These are phyloP conservation scores for Desoria tigrina DNA, from an alignment of 2,888 invertebrate species.

Conservation along the genomic window DNA sequence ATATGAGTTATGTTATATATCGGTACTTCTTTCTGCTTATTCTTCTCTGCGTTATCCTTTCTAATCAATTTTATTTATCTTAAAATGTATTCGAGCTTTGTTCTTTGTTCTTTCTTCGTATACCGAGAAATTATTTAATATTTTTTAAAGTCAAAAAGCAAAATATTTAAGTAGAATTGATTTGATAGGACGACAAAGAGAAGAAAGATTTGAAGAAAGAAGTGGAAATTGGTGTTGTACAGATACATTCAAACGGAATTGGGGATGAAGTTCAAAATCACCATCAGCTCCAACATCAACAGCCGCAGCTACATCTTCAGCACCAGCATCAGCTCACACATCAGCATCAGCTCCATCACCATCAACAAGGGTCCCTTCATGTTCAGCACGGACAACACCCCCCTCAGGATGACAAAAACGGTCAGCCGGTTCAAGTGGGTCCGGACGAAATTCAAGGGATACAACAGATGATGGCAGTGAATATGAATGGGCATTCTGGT, in stretches of 20 bases:
- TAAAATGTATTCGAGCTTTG: no score
- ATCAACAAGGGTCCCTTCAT: conserved; percentile 9
- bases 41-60: conserved; percentile 7
- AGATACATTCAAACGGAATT: conserved; percentile 64
- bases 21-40: conserved; percentile 13
- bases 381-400: conserved; percentile 26
- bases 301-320: conserved; percentile 41
- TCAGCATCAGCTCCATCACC: conserved; percentile 32
- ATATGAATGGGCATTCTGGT: conserved; percentile 38
- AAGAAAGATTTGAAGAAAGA: conserved; percentile 55
- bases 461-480: conserved; percentile 50
- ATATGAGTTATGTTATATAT: background rate
- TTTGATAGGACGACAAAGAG: conserved; percentile 52
- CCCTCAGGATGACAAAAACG: conserved; percentile 49
- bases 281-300: conserved; percentile 41
- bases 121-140: background rate
- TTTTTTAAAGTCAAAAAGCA: no score
- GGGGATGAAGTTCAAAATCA: conserved; percentile 65
- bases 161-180: conserved; percentile 8
- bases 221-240: conserved; percentile 63
- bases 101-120: background rate
- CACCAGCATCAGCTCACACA: conserved; percentile 53
- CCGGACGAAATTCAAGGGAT: conserved; percentile 55
- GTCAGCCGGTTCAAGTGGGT: conserved; percentile 54
- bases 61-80: conserved; percentile 3